A percentile compares a stretch with the other conserved stretches of the same genome.
phyloP scores from a whole-genome alignment of 64 coral and sea anemone genomes.

The Actinia tenebrosa region DNA sequence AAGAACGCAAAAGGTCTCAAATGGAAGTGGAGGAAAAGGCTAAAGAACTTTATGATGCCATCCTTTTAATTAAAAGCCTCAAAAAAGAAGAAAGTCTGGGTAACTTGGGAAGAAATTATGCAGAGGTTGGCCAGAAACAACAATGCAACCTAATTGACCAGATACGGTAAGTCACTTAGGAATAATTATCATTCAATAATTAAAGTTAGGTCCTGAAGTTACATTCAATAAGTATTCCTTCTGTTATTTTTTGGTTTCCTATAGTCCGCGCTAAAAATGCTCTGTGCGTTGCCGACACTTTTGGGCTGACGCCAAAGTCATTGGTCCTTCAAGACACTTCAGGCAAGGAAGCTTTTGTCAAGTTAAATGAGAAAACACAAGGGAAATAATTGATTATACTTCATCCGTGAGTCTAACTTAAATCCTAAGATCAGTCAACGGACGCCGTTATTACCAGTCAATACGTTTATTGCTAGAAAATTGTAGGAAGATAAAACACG shows the following conservation, averaged over 20 bases:
- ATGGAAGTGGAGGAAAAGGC: constrained; percentile 5
- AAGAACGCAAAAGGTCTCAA: neutral
- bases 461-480: too few relatives aligned
- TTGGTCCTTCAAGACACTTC: neutral
- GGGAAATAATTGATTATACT: neutral
- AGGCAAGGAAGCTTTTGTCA: neutral
- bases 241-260: neutral
- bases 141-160: neutral
- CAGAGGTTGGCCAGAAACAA: constrained; percentile 17
- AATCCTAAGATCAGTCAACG: too few relatives aligned
- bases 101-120: constrained; percentile 13
- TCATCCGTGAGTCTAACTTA: too few relatives aligned
- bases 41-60: constrained; percentile 12
- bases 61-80: neutral
- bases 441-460: too few relatives aligned
- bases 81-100: neutral
- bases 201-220: neutral
- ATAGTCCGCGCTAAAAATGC: neutral
- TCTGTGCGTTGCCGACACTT: neutral
- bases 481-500: too few relatives aligned
- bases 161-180: neutral
- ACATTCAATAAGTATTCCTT: neutral
- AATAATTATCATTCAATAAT: neutral
- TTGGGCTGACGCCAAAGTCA: neutral
- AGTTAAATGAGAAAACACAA: neutral